Percentiles rank a stretch among this genome's conserved stretches.
Conservation (phyloP, 2,797 vertebrate species). For the Geotrypetes seraphini region DNA sequence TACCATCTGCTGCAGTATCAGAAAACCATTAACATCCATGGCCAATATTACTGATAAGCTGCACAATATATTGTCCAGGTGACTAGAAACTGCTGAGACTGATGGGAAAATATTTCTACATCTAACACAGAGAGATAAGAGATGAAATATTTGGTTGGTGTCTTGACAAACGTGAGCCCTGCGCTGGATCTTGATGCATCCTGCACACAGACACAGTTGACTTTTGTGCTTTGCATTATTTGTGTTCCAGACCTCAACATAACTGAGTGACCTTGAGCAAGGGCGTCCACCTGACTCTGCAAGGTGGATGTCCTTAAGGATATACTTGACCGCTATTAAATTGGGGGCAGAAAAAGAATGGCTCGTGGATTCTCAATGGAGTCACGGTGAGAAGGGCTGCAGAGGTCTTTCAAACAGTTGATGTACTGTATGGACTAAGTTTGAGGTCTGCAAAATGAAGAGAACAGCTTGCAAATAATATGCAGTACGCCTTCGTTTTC, state of each 20-base stretch:
- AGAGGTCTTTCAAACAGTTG: too few species aligned
- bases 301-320: background rate
- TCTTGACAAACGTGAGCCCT: accelerated
- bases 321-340: background rate
- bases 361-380: too few species aligned
- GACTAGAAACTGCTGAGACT: too few species aligned
- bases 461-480: too few species aligned
- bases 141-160: background rate
- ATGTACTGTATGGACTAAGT: too few species aligned
- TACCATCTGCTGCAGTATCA: too few species aligned
- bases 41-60: background rate
- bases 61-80: too few species aligned
- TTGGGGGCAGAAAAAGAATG: background rate
- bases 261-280: background rate
- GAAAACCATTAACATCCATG: background rate
- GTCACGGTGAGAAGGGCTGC: too few species aligned
- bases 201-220: background rate
- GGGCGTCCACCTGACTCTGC: background rate
- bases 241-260: background rate
- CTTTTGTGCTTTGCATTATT: background rate
- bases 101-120: background rate
- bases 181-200: background rate
- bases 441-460: too few species aligned
- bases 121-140: background rate
- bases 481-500: too few species aligned